Percentiles rank a stretch among this genome's conserved stretches.
These are phyloP conservation scores for Salvelinus namaycush DNA, from an alignment of 2,113 vertebrate species.

Conservation along the genomic window DNA sequence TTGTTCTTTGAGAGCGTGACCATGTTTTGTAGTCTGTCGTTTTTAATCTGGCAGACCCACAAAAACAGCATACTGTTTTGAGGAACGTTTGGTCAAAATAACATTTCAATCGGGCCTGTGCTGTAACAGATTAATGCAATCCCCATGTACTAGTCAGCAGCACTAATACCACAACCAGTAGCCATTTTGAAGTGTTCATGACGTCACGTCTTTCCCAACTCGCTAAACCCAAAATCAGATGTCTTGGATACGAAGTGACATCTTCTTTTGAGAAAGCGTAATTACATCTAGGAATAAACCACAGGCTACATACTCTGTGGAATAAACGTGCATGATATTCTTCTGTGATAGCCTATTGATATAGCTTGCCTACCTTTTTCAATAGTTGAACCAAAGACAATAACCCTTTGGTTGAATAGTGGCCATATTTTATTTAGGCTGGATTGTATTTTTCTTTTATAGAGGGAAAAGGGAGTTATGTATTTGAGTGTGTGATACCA, in stretches of 20 bases:
- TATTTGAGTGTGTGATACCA: no score
- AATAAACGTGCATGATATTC: no score
- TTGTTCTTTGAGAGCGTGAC: slow-evolving; percentile 59
- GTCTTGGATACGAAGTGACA: slow-evolving; percentile 38
- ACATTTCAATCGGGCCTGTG: neutral
- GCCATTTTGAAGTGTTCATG: slow-evolving; percentile 76
- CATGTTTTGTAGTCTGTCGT: slow-evolving; percentile 58
- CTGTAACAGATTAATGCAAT: slow-evolving; percentile 38
- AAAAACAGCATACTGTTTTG: neutral
- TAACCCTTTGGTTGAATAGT: no score
- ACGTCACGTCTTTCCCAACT: slow-evolving; percentile 54
- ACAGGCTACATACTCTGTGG: no score
- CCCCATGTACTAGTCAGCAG: slow-evolving; percentile 28
- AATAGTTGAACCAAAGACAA: no score
- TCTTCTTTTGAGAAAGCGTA: neutral
- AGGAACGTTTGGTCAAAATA: neutral
- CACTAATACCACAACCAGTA: slow-evolving; percentile 40
- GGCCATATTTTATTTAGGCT: no score
- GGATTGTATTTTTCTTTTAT: no score
- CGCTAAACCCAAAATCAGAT: slow-evolving; percentile 8
- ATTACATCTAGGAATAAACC: slow-evolving; percentile 26
- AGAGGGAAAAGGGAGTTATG: no score
- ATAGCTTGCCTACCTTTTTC: no score
- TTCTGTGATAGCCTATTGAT: no score
- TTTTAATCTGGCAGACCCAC: slow-evolving; percentile 9